phyloP scores from a whole-genome alignment of 1,140 invertebrate genomes.

The Drosophila teissieri region DNA sequence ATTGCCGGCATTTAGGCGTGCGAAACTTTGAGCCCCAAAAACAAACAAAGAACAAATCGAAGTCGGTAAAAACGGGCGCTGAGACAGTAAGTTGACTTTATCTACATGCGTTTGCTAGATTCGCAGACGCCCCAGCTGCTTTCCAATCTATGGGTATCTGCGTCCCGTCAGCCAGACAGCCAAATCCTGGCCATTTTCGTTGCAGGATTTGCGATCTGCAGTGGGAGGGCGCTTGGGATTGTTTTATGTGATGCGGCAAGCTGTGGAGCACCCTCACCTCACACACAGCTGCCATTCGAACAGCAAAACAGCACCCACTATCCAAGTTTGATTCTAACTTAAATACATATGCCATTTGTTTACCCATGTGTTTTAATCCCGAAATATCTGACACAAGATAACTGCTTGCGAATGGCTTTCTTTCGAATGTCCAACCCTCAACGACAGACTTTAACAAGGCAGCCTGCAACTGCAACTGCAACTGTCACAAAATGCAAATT shows the following conservation, averaged over 20 bases:
- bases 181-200: slow-evolving; percentile 52
- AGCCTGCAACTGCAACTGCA: slow-evolving; percentile 27
- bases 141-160: neutral
- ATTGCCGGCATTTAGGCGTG: slow-evolving; percentile 35
- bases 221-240: neutral
- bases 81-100: slow-evolving; percentile 34
- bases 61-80: neutral
- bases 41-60: slow-evolving; percentile 37
- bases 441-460: too few relatives aligned
- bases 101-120: slow-evolving; percentile 45
- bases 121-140: slow-evolving; percentile 20
- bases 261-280: too few relatives aligned
- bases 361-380: too few relatives aligned
- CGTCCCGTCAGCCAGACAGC: slow-evolving; percentile 18
- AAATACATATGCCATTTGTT: too few relatives aligned
- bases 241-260: neutral
- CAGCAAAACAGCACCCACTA: too few relatives aligned
- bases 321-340: too few relatives aligned
- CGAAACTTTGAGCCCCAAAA: slow-evolving; percentile 22
- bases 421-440: too few relatives aligned
- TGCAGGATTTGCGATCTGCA: slow-evolving; percentile 47
- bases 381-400: too few relatives aligned
- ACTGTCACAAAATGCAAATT: slow-evolving; percentile 28
- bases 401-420: too few relatives aligned
- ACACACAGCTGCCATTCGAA: too few relatives aligned